Percentiles rank a stretch among this genome's conserved stretches.
phyloP scores from a whole-genome alignment of 2,888 invertebrate species.

The Ormyrus nitidulus region DNA sequence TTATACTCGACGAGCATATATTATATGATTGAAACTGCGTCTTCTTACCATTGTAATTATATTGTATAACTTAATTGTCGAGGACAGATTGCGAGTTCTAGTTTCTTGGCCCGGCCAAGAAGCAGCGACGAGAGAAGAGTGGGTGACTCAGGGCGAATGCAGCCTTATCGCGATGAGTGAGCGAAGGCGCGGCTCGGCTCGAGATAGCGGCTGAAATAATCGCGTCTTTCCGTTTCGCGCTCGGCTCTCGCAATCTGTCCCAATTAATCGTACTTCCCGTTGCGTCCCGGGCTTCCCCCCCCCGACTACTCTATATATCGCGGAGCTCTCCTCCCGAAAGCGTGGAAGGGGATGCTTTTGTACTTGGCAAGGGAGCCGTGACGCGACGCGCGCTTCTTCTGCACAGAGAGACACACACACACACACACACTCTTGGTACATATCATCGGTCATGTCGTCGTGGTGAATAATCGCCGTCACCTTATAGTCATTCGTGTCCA shows the following conservation, averaged over 20 bases:
- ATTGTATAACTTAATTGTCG: slow-evolving; percentile 66
- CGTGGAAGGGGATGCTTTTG: slow-evolving; percentile 21
- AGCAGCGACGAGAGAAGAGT: background rate
- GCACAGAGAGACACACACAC: slow-evolving; percentile 12
- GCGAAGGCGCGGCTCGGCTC: slow-evolving; percentile 23
- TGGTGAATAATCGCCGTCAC: slow-evolving; percentile 71
- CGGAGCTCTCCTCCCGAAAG: background rate
- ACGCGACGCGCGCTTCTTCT: slow-evolving; percentile 23
- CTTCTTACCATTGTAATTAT: slow-evolving; percentile 60
- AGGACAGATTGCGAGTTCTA: slow-evolving; percentile 34
- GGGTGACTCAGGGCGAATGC: background rate
- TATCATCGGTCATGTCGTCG: slow-evolving; percentile 72
- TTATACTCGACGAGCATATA: slow-evolving; percentile 25
- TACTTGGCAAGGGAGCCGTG: slow-evolving; percentile 47
- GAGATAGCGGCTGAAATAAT: slow-evolving; percentile 56
- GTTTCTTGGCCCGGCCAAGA: too few species aligned
- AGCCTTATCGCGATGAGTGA: slow-evolving; percentile 30
- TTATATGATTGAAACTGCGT: slow-evolving; percentile 13
- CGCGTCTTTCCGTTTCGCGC: slow-evolving; percentile 44
- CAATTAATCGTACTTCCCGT: slow-evolving; percentile 60
- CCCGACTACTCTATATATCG: slow-evolving; percentile 36
- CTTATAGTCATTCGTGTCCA: slow-evolving; percentile 75
- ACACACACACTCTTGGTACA: slow-evolving; percentile 58
- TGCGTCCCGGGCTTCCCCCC: slow-evolving; percentile 53
- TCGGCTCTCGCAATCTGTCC: slow-evolving; percentile 61